A percentile compares a stretch with the other conserved stretches of the same genome.
phyloP scores from a whole-genome alignment of 2,797 vertebrate species.

The Falco concolor region DNA sequence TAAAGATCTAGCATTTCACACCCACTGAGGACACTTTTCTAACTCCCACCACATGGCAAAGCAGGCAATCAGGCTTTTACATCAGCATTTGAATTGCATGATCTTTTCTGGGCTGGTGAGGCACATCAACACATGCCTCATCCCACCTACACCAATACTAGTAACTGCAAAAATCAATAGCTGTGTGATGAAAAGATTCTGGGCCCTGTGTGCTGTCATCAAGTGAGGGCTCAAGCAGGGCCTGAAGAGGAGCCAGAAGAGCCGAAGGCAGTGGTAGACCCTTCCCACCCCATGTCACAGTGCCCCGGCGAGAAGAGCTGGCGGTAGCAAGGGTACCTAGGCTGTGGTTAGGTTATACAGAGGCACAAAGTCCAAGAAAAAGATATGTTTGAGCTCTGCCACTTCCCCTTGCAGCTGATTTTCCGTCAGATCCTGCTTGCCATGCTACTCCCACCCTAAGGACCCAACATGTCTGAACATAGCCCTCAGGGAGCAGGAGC shows the following conservation, averaged over 20 bases:
- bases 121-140: not conserved
- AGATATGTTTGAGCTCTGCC: not conserved
- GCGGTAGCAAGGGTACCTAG: not conserved
- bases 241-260: not conserved
- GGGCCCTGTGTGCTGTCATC: not conserved
- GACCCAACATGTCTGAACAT: not conserved
- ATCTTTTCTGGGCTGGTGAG: not conserved
- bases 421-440: not conserved
- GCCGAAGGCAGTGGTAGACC: rapidly evolving
- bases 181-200: not conserved
- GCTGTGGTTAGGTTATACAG: not conserved
- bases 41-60: not conserved
- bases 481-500: not conserved
- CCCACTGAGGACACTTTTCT: not conserved
- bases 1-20: not conserved
- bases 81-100: not conserved
- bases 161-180: not conserved
- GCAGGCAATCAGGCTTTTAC: not conserved
- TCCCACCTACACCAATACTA: not conserved
- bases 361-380: not conserved
- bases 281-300: not conserved
- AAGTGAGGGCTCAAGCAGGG: not conserved
- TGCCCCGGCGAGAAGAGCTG: not conserved
- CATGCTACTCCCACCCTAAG: not conserved
- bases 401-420: not conserved